These are phyloP conservation scores for Trogon surrucura DNA, from an alignment of 2,113 vertebrate species.

Conservation along the genomic window DNA sequence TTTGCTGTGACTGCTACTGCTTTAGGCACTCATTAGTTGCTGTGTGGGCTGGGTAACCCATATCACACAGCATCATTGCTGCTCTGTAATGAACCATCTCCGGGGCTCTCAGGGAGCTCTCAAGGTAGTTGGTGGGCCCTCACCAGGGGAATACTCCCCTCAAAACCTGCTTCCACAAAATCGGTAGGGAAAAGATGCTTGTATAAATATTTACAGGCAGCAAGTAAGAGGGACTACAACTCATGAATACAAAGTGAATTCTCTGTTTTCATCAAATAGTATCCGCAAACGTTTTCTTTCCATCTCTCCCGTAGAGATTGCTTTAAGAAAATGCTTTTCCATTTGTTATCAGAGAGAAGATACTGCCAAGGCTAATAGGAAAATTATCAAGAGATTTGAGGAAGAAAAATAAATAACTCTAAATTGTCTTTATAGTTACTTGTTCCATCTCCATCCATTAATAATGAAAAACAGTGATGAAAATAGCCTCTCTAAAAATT, in stretches of 20 bases:
- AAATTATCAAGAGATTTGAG: neutral
- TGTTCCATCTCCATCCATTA: neutral
- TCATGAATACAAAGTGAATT: neutral
- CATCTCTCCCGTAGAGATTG: neutral
- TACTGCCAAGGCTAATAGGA: neutral
- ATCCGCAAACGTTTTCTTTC: neutral
- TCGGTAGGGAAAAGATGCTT: neutral
- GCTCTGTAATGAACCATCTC: neutral
- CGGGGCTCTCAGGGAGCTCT: neutral
- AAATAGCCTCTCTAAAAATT: neutral
- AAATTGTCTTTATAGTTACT: neutral
- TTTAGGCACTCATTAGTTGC: neutral
- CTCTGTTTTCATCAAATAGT: neutral
- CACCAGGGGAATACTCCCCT: neutral
- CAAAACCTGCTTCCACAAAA: neutral
- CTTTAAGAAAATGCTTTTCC: neutral
- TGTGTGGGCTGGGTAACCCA: fast-evolving
- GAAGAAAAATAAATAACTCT: neutral
- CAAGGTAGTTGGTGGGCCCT: fast-evolving
- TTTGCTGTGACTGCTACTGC: neutral
- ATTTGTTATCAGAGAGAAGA: neutral
- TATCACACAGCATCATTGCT: neutral
- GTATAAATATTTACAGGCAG: neutral
- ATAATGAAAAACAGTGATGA: neutral
- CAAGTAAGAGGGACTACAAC: neutral